Base-by-base conservation (phyloP, 2,888 invertebrate genomes). In the Andrena chrysosceles region DNA sequence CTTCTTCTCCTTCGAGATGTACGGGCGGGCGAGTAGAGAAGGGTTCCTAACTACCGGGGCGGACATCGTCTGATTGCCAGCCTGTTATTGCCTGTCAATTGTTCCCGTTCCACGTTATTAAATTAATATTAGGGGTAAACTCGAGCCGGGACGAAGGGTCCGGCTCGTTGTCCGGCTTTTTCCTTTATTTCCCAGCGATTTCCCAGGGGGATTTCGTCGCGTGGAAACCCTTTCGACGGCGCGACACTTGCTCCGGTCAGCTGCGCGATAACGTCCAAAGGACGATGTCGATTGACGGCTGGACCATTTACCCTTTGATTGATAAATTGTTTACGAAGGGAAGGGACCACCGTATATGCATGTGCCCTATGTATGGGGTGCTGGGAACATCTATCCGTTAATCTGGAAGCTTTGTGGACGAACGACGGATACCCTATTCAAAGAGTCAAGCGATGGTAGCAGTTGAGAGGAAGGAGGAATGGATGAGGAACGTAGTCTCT, bases 51-150 rank as follows among this genome's bases (percentile, higher is more conserved):
- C 89, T 86, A 89, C 68, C 82, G 77, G 90, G 85, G 85, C 88
- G 89, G 81, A 89, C 89, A 87, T 89, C 89, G 90, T 89, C 91
- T 91, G 93, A 93, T 93, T 92, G 92, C 91, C 90, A 85, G 89
- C 81, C 91, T 90, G 91, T 93, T 93, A 93, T 93, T 93, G 93
- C 92, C 93, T 92, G 93, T 93, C 93, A 92, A 93, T 93, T 93
- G 93, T 91, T 91, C 91, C 77, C 88, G 88, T 90, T 88, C 80
- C 88, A 84, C 90, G 92, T 93, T 94, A 94, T 93, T 94, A 93
- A 93, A 93, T 93, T 94, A 93, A 93, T 94, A 93, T 93, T 89
- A 91, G 87, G 89, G 88, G 72, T 62, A 74, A 87, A 81, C 86
- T 78, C 74, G 66, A 56, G 56, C 23, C 54, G 10, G 31, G 26